A percentile compares a stretch with the other conserved stretches of the same genome.
Evolutionary conservation across 2,797 vertebrate species (phyloP).

Genomic region (Neosilurus mollespiculum): DNA sequence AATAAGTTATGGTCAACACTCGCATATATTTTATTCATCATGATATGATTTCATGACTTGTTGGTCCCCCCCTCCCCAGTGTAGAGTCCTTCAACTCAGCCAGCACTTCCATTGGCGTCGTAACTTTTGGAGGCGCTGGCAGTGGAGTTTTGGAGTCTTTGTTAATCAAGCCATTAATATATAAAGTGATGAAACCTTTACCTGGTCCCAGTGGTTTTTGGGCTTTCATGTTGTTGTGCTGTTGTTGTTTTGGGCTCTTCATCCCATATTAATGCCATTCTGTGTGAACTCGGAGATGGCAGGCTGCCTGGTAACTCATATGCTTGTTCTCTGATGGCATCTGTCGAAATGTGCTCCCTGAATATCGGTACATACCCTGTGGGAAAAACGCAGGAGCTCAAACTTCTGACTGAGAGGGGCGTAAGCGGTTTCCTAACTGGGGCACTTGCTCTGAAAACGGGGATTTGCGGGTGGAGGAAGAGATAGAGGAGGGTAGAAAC

Average conservation of each 20-base stretch:
- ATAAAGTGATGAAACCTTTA: slow-evolving; percentile 86
- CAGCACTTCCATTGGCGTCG: slow-evolving; percentile 73
- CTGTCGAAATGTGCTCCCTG: slow-evolving; percentile 83
- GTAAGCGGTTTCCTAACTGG: slow-evolving; percentile 84
- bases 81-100: slow-evolving; percentile 68
- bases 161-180: slow-evolving; percentile 83
- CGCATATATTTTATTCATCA: slow-evolving; percentile 77
- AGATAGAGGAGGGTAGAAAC: not conserved
- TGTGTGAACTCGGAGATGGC: slow-evolving; percentile 84
- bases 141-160: slow-evolving; percentile 70
- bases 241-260: slow-evolving; percentile 81
- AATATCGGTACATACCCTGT: slow-evolving; percentile 84
- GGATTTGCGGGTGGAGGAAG: slow-evolving; percentile 60
- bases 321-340: slow-evolving; percentile 86
- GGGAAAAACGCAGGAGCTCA: slow-evolving; percentile 76
- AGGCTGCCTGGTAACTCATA: slow-evolving; percentile 84
- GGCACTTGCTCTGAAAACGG: slow-evolving; percentile 74
- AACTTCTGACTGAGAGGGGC: slow-evolving; percentile 79
- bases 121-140: slow-evolving; percentile 68
- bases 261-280: slow-evolving; percentile 87
- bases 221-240: slow-evolving; percentile 86
- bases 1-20: slow-evolving; percentile 82
- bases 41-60: slow-evolving; percentile 76
- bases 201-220: slow-evolving; percentile 81
- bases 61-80: slow-evolving; percentile 32